Evolutionary conservation across 2,113 vertebrate species (phyloP).

Genomic region (Apaloderma vittatum): DNA sequence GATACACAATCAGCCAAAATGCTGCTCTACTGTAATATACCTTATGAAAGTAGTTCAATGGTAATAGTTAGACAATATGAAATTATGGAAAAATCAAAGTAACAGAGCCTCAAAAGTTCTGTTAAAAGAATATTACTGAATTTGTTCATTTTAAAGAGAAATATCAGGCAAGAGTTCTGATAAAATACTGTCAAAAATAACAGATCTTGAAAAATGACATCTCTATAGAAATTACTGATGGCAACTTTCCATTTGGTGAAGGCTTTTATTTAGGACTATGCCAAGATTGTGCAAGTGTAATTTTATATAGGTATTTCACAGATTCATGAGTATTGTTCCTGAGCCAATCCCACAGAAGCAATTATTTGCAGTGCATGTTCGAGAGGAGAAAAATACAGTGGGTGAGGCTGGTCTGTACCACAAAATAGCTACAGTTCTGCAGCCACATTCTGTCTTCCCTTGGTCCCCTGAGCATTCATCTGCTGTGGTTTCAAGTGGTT

Average conservation of each 20-base stretch:
- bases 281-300: not conserved
- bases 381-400: not conserved
- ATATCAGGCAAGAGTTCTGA: not conserved
- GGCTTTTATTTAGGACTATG: not conserved
- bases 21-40: not conserved
- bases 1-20: not conserved
- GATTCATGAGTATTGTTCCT: not conserved
- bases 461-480: not conserved
- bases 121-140: not conserved
- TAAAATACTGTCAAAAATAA: not conserved
- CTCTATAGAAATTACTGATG: not conserved
- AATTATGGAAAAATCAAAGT: not conserved
- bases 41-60: not conserved
- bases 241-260: not conserved
- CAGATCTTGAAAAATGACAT: not conserved
- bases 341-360: not conserved
- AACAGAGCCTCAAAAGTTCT: not conserved
- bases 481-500: not conserved
- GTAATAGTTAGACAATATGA: not conserved
- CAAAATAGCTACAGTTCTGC: not conserved
- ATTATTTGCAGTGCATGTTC: not conserved
- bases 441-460: not conserved
- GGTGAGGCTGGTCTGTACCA: not conserved
- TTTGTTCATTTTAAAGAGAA: not conserved
- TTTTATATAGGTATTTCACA: not conserved